Conservation (phyloP, 2,888 invertebrate genomes). For the Exocentrus adspersus region DNA sequence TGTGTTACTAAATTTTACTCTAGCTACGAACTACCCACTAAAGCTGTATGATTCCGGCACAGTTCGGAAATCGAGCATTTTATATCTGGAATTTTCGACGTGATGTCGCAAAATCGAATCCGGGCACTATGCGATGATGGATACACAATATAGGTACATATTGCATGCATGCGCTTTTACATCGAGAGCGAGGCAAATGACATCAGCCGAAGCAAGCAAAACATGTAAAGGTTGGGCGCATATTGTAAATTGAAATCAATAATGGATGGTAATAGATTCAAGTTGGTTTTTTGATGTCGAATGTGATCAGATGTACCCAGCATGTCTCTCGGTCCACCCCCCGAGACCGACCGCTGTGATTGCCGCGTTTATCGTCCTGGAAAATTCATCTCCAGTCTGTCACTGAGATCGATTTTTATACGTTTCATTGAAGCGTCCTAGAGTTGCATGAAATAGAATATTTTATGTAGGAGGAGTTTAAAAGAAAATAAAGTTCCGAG, state of each 20-base stretch:
- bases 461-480: no score
- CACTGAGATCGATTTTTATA: constrained; percentile 13
- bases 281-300: constrained; percentile 56
- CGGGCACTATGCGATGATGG: background rate
- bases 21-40: no score
- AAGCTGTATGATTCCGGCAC: no score
- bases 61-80: background rate
- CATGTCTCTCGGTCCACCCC: constrained; percentile 44
- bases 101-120: constrained; percentile 20
- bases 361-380: constrained; percentile 46
- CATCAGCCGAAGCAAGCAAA: constrained; percentile 18
- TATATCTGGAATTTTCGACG: constrained; percentile 11
- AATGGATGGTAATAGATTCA: constrained; percentile 56
- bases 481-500: no score
- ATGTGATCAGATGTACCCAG: constrained; percentile 58
- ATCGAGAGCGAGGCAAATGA: constrained; percentile 14
- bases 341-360: constrained; percentile 6
- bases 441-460: constrained; percentile 7
- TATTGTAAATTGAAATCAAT: constrained; percentile 45
- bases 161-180: constrained; percentile 15
- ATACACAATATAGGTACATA: no score
- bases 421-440: background rate
- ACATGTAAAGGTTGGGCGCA: constrained; percentile 26
- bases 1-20: no score
- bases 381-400: constrained; percentile 54